Evolutionary conservation across 1,140 invertebrate species (phyloP).

Genomic region (Orius insidiosus): DNA sequence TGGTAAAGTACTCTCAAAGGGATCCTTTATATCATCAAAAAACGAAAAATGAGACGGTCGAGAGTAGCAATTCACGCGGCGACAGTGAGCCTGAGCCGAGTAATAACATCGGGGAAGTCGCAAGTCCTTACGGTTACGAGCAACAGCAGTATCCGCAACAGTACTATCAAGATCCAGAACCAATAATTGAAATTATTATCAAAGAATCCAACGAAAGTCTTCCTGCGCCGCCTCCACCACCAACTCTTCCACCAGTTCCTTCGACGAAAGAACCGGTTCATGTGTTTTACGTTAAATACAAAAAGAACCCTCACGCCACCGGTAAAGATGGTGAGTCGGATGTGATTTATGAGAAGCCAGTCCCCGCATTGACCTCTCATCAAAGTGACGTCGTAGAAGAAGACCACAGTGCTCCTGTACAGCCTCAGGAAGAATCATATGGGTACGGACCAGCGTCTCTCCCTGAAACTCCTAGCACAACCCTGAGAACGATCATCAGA

Average conservation of each 20-base stretch:
- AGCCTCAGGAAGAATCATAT: conserved; percentile 1
- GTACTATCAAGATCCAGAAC: conserved; percentile 61
- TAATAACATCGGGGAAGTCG: conserved; percentile 4
- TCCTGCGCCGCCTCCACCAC: conserved; percentile 38
- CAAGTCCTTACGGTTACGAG: conserved; percentile 9
- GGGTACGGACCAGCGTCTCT: conserved; percentile 26
- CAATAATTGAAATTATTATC: conserved; percentile 80
- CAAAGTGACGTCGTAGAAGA: conserved; percentile 25
- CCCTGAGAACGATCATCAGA: conserved; percentile 59
- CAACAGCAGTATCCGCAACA: conserved; percentile 23
- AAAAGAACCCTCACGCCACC: conserved; percentile 39
- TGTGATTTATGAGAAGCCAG: conserved; percentile 56
- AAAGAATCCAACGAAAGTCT: conserved; percentile 70
- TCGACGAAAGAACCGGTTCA: conserved; percentile 46
- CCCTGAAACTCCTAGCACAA: conserved; percentile 37
- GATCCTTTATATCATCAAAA: conserved; percentile 51
- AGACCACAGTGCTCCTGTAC: conserved; percentile 19
- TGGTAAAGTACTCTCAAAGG: conserved; percentile 57
- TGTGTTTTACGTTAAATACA: conserved; percentile 78
- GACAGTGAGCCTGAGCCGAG: conserved; percentile 6
- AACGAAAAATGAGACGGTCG: neutral
- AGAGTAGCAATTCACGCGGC: conserved; percentile 1
- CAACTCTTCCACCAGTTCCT: conserved; percentile 27
- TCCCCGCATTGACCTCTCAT: conserved; percentile 50
- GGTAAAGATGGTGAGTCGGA: conserved; percentile 27